Conservation (phyloP, 2,888 invertebrate genomes). For the Timema podura region DNA sequence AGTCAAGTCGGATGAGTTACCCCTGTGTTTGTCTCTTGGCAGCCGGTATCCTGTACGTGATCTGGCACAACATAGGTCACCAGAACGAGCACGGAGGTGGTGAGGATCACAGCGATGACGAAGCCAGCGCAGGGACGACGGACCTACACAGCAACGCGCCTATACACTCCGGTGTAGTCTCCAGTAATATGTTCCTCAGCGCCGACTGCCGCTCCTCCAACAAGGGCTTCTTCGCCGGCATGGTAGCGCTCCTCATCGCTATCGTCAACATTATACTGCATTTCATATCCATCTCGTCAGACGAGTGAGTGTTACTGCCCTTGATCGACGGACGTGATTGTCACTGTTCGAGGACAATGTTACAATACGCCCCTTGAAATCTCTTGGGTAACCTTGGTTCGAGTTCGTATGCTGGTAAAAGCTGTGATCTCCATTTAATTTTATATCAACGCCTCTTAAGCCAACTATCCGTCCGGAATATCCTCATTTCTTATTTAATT, state of each 20-base stretch:
- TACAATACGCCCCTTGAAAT: too few relatives aligned
- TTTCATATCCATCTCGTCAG: constrained; percentile 51
- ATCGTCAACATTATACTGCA: constrained; percentile 58
- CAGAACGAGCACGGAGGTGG: constrained; percentile 42
- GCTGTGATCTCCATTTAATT: too few relatives aligned
- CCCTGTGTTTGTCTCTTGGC: constrained; percentile 31
- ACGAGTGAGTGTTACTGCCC: constrained; percentile 44
- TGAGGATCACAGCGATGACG: constrained; percentile 39
- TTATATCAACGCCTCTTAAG: too few relatives aligned
- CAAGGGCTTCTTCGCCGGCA: constrained; percentile 66
- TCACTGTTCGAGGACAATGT: too few relatives aligned
- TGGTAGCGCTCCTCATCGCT: constrained; percentile 54
- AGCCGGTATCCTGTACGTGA: constrained; percentile 68
- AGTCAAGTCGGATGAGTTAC: too few relatives aligned
- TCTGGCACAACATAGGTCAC: constrained; percentile 69
- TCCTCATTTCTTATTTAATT: too few relatives aligned
- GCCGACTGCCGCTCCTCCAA: constrained; percentile 75
- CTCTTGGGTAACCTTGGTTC: too few relatives aligned
- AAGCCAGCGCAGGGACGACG: constrained; percentile 9
- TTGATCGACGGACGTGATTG: background rate
- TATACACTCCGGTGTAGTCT: constrained; percentile 18
- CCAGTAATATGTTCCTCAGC: constrained; percentile 57
- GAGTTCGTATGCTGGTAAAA: too few relatives aligned
- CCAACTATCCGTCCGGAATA: too few relatives aligned
- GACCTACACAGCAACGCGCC: background rate